phyloP scores from a whole-genome alignment of 2,888 invertebrate species.

The Platycnemis pennipes region DNA sequence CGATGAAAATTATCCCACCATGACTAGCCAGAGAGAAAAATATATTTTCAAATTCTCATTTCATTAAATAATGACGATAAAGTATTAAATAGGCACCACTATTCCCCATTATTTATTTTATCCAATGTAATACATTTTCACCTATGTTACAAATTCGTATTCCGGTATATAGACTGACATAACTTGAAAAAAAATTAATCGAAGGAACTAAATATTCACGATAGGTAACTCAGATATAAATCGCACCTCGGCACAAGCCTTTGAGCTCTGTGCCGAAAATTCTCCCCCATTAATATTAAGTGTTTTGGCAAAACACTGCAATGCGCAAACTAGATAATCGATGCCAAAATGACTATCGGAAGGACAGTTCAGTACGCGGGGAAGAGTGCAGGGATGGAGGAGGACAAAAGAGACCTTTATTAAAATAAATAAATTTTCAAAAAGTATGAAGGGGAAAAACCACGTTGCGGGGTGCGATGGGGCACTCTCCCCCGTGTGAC shows the following conservation, averaged over 20 bases:
- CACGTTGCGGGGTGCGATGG: not conserved
- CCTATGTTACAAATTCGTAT: not conserved
- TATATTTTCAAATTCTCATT: too few species aligned
- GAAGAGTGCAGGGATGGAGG: not conserved
- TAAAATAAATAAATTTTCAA: conserved; percentile 13
- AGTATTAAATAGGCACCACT: too few species aligned
- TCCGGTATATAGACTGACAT: not conserved
- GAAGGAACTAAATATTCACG: not conserved
- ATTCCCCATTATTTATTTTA: too few species aligned
- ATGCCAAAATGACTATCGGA: conserved; percentile 63
- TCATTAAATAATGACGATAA: too few species aligned
- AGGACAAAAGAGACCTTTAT: conserved; percentile 13
- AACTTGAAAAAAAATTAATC: not conserved
- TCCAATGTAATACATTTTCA: not conserved
- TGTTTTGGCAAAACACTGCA: conserved; percentile 58
- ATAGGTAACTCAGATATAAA: not conserved
- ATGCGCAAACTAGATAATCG: conserved; percentile 67
- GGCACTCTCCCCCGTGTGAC: not conserved
- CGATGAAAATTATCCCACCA: too few species aligned
- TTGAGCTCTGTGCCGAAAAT: conserved; percentile 8
- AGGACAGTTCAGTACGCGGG: not conserved
- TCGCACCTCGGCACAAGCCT: not conserved
- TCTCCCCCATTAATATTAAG: conserved; percentile 48
- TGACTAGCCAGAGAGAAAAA: too few species aligned
- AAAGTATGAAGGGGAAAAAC: not conserved